These are phyloP conservation scores for Chymomyza caudatula DNA, from an alignment of 2,888 invertebrate species.

Conservation along the genomic window DNA sequence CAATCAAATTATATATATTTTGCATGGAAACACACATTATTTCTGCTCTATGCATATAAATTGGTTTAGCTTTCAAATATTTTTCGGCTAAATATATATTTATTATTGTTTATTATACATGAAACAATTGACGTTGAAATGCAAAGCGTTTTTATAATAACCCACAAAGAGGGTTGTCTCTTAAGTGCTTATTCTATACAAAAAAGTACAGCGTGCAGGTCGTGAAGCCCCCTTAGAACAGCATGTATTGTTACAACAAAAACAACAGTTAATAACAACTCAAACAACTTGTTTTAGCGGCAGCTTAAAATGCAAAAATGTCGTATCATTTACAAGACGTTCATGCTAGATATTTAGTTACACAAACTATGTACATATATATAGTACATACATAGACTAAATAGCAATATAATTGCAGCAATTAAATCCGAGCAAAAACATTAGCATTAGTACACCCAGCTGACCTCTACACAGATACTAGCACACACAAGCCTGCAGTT, in stretches of 20 bases:
- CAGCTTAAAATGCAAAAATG: constrained; percentile 65
- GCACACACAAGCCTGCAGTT: background rate
- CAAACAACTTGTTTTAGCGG: background rate
- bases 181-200: too few relatives aligned
- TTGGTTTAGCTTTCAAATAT: too few relatives aligned
- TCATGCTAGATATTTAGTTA: constrained; percentile 31
- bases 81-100: background rate
- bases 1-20: background rate
- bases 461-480: constrained; percentile 52
- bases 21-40: background rate
- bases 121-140: constrained; percentile 34
- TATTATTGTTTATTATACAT: constrained; percentile 10
- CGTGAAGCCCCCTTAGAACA: constrained; percentile 29
- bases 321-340: constrained; percentile 48
- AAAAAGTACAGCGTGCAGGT: constrained; percentile 6
- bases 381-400: background rate
- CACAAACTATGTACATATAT: too few relatives aligned
- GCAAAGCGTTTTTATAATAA: background rate
- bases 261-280: background rate
- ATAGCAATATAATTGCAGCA: constrained; percentile 41
- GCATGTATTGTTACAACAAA: background rate
- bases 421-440: constrained; percentile 35
- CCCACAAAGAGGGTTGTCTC: background rate
- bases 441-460: constrained; percentile 28
- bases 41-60: too few relatives aligned